Percentiles rank a stretch among this genome's conserved stretches.
Conservation (phyloP, 2,888 invertebrate genomes). For the Cybosia mesomella region DNA sequence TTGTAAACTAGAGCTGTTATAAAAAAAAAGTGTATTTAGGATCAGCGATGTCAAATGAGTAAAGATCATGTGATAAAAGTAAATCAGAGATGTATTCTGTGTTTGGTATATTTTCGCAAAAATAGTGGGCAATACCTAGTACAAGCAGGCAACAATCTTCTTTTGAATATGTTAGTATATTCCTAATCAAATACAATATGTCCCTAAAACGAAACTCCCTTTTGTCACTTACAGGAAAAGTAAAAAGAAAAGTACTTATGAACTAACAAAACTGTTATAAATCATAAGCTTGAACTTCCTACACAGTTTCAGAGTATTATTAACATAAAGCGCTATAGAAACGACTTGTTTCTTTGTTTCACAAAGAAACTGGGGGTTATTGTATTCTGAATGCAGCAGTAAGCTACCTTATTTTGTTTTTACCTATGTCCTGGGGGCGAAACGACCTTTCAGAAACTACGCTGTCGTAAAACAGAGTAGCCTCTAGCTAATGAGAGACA, state of each 20-base stretch:
- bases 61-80: too few relatives aligned
- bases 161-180: background rate
- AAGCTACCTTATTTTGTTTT: slow-evolving; percentile 31
- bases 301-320: slow-evolving; percentile 38
- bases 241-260: background rate
- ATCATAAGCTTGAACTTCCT: slow-evolving; percentile 49
- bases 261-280: slow-evolving; percentile 30
- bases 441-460: slow-evolving; percentile 37
- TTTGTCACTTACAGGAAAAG: slow-evolving; percentile 1
- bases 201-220: background rate
- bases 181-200: background rate
- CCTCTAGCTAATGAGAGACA: slow-evolving; percentile 31
- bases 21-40: too few relatives aligned
- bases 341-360: slow-evolving; percentile 46
- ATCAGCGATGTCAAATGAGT: too few relatives aligned
- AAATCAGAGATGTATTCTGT: too few relatives aligned
- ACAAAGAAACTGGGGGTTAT: slow-evolving; percentile 37
- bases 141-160: too few relatives aligned
- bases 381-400: slow-evolving; percentile 38
- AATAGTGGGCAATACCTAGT: too few relatives aligned
- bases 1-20: too few relatives aligned
- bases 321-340: slow-evolving; percentile 43
- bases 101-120: too few relatives aligned
- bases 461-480: slow-evolving; percentile 34
- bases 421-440: slow-evolving; percentile 36